These are phyloP conservation scores for Pinctada fucata DNA, from an alignment of 2,888 invertebrate genomes.

Conservation along the genomic window DNA sequence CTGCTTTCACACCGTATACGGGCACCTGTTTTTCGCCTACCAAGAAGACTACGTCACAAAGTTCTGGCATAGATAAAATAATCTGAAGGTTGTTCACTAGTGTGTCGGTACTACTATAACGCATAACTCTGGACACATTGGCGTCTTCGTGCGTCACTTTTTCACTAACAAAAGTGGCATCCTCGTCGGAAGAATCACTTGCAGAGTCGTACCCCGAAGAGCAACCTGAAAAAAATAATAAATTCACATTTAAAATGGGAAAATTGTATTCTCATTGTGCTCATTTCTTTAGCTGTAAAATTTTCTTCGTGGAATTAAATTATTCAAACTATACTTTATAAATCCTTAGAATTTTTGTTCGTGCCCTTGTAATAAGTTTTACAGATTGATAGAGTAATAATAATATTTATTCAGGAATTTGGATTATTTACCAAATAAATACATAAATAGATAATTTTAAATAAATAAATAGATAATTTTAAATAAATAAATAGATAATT, in stretches of 20 bases:
- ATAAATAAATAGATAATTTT: too few species aligned
- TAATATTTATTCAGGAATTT: too few species aligned
- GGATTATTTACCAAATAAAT: too few species aligned
- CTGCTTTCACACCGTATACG: slow-evolving; percentile 21
- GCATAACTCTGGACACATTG: not conserved
- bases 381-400: too few species aligned
- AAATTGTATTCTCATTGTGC: too few species aligned
- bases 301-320: too few species aligned
- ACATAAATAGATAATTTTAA: too few species aligned
- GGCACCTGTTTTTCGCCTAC: slow-evolving; percentile 18
- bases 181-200: slow-evolving; percentile 1
- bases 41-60: slow-evolving; percentile 25
- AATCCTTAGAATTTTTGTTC: too few species aligned
- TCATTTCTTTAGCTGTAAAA: too few species aligned
- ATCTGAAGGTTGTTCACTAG: slow-evolving; percentile 8
- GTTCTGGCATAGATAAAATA: slow-evolving; percentile 22
- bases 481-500: too few species aligned
- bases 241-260: not conserved
- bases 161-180: not conserved
- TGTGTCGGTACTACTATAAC: slow-evolving; percentile 17
- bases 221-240: not conserved
- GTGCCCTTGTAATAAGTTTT: too few species aligned
- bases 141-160: not conserved
- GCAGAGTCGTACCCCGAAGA: slow-evolving; percentile 27
- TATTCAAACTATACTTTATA: too few species aligned